Evolutionary conservation across 2,113 vertebrate genomes (phyloP).

Genomic region (Odocoileus virginianus): DNA sequence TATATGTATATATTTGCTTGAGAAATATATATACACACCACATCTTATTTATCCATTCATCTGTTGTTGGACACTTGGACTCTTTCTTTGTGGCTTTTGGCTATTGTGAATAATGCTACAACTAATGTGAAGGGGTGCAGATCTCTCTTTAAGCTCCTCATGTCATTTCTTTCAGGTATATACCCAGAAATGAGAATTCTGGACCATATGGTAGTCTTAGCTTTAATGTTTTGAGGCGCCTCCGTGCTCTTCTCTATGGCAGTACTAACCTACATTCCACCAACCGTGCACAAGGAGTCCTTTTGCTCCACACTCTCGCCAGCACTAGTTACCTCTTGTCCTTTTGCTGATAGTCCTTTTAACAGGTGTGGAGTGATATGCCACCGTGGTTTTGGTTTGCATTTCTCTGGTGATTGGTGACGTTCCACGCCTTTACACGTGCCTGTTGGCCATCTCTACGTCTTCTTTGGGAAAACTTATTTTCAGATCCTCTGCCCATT

Average conservation of each 20-base stretch:
- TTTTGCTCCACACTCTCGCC: background rate
- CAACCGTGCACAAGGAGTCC: background rate
- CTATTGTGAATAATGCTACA: background rate
- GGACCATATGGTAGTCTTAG: background rate
- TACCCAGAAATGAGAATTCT: background rate
- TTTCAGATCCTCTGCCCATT: background rate
- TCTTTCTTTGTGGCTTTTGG: background rate
- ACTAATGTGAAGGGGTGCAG: background rate
- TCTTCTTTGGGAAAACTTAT: background rate
- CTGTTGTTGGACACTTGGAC: background rate
- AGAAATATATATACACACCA: background rate
- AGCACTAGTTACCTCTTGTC: background rate
- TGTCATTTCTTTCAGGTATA: background rate
- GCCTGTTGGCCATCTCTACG: background rate
- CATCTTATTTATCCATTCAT: background rate
- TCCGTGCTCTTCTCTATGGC: background rate
- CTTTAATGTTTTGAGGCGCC: background rate
- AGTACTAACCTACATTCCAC: background rate
- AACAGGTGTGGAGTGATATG: background rate
- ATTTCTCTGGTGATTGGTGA: background rate
- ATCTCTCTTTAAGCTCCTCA: background rate
- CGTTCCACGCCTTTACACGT: background rate
- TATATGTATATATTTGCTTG: background rate
- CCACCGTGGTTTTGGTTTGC: background rate
- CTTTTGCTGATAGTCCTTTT: background rate